These are phyloP conservation scores for Drosophila prolongata DNA, from an alignment of 2,888 invertebrate genomes.

Conservation along the genomic window DNA sequence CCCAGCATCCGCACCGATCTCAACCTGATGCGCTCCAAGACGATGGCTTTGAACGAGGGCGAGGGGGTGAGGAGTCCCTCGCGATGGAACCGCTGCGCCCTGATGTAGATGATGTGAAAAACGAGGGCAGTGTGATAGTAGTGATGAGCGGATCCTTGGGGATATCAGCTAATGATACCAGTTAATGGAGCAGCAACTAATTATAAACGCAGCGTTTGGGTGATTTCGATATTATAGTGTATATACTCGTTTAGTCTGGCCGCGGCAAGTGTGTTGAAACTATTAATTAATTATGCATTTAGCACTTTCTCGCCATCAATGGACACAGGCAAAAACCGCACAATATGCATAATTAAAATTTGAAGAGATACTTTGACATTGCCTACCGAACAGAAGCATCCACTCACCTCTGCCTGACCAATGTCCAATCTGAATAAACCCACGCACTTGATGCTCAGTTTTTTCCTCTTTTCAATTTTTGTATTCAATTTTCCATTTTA, in stretches of 20 bases:
- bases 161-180: background rate
- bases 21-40: constrained; percentile 94
- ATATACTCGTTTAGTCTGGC: constrained; percentile 41
- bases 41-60: constrained; percentile 89
- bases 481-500: constrained; percentile 21
- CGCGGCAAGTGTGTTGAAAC: constrained; percentile 29
- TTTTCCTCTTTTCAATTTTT: constrained; percentile 33
- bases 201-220: constrained; percentile 74
- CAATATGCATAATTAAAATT: constrained; percentile 40
- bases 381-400: constrained; percentile 6
- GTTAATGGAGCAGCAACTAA: constrained; percentile 46
- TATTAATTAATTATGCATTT: constrained; percentile 50
- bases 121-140: constrained; percentile 64
- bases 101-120: constrained; percentile 79
- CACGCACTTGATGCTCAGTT: constrained; percentile 30
- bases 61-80: constrained; percentile 85
- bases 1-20: constrained; percentile 95
- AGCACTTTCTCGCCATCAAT: constrained; percentile 52
- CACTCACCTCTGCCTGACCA: constrained; percentile 20
- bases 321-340: constrained; percentile 28
- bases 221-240: constrained; percentile 71
- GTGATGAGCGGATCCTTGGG: constrained; percentile 34
- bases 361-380: constrained; percentile 17
- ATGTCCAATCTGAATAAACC: constrained; percentile 6
- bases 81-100: constrained; percentile 76